Evolutionary conservation across 1,140 invertebrate species (phyloP), one percentile per base, ranked within the genome.

Genomic region (Drosophila ogumai): DNA sequence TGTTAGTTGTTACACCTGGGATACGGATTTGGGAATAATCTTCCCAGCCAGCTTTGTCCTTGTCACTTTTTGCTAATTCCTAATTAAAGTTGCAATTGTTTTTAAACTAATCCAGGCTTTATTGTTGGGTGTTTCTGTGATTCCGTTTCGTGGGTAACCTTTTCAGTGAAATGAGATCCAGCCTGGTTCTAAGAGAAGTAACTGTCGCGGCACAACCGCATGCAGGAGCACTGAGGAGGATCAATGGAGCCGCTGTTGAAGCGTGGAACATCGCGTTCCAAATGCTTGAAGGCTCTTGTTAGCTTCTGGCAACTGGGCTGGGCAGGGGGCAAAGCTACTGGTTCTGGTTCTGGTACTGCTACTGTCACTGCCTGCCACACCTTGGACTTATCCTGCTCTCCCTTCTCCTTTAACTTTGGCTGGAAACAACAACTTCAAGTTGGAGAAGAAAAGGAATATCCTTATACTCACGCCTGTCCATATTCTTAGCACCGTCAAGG

Each of bases 21-120:
- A 66, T 31, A 22, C 32, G 25, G 12, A 19, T 32, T 32, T 9
- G 44, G 66, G 49, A 66, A 3, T 22, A 25, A 54, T 19, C 17
- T 47, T 63, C n/a, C 43, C 22, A 15, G 43, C 46, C 34, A 34
- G 43, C 44, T 54, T 54, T 52, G 17, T 40, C 5, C 25, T 72
- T 32, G 34, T 9, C 60, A 55, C 52, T 68, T 63, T 68, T 80
- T 22, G 74, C 68, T 31, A 41, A 71, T 72, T 73, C 61, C 69
- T 55, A 63, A 41, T 79, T 87, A 87, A 88, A 87, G 76, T 76
- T 82, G 40, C 40, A 63, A 38, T 54, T 58, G 73, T 61, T 77
- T 76, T 36, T 41, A 67, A 59, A 17, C 36, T 36, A 28, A 9
- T 3, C 2, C 13, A 36, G 13, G 10, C 4, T 47, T 17, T 41